These are phyloP conservation scores for Zosterops hypoxanthus DNA, from an alignment of 2,113 vertebrate genomes.

Conservation along the genomic window DNA sequence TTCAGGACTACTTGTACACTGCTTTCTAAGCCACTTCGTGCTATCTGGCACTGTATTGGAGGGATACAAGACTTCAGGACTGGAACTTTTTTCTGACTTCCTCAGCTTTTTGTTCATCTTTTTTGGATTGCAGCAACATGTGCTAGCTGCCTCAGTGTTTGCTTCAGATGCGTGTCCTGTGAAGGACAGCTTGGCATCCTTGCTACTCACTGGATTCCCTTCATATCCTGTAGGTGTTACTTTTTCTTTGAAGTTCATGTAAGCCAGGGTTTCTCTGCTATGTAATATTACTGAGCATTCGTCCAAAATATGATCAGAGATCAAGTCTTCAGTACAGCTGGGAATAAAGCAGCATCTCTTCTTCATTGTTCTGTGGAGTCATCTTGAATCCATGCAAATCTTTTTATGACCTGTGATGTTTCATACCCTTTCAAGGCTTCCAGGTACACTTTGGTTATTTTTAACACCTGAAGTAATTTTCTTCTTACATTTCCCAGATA, in stretches of 20 bases:
- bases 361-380: not conserved
- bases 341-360: not conserved
- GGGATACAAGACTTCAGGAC: not conserved
- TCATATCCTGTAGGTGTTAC: not conserved
- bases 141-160: not conserved
- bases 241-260: not conserved
- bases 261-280: not conserved
- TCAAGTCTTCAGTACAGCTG: not conserved
- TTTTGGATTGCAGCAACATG: not conserved
- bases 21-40: not conserved
- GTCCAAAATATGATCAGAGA: not conserved
- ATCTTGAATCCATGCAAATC: not conserved
- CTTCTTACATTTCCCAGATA: not conserved
- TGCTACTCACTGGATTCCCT: not conserved
- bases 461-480: not conserved
- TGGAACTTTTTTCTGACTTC: not conserved
- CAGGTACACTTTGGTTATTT: not conserved
- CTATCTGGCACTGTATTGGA: not conserved
- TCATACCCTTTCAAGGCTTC: not conserved
- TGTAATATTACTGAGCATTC: not conserved
- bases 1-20: not conserved
- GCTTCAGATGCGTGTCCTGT: not conserved
- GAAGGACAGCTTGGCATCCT: not conserved
- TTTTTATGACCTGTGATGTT: not conserved
- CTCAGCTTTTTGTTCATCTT: not conserved